Conservation (phyloP, 2,888 invertebrate species). For the Andrena dorsata region DNA sequence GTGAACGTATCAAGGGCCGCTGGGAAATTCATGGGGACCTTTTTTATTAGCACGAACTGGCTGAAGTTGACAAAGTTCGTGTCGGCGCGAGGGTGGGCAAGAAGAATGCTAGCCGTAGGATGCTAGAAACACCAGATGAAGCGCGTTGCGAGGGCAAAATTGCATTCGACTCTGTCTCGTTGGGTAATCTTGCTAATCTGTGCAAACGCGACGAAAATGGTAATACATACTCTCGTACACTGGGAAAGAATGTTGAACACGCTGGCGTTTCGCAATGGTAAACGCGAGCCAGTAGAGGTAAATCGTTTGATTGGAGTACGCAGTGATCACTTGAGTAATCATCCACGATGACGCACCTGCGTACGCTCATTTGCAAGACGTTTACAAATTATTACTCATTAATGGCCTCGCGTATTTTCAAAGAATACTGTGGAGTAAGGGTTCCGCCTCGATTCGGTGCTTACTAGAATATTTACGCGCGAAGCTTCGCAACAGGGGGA, state of each 20-base stretch:
- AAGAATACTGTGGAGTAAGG: too few relatives aligned
- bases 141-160: background rate
- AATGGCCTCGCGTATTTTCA: background rate
- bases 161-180: slow-evolving; percentile 1
- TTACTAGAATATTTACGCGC: too few relatives aligned
- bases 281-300: slow-evolving; percentile 3
- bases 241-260: slow-evolving; percentile 22
- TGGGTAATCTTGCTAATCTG: slow-evolving; percentile 11
- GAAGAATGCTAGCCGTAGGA: slow-evolving; percentile 3
- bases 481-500: background rate
- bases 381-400: slow-evolving; percentile 12
- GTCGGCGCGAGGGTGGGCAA: background rate
- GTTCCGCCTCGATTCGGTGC: too few relatives aligned
- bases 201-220: slow-evolving; percentile 31
- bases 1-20: background rate
- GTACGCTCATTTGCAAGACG: slow-evolving; percentile 15
- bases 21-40: background rate
- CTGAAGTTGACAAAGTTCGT: background rate
- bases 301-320: slow-evolving; percentile 23
- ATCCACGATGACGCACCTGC: background rate
- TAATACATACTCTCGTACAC: background rate
- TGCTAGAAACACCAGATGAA: background rate
- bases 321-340: slow-evolving; percentile 38
- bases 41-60: too few relatives aligned
- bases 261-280: slow-evolving; percentile 32